Evolutionary conservation across 2,888 invertebrate species (phyloP).

Genomic region (Caenorhabditis sp.): DNA sequence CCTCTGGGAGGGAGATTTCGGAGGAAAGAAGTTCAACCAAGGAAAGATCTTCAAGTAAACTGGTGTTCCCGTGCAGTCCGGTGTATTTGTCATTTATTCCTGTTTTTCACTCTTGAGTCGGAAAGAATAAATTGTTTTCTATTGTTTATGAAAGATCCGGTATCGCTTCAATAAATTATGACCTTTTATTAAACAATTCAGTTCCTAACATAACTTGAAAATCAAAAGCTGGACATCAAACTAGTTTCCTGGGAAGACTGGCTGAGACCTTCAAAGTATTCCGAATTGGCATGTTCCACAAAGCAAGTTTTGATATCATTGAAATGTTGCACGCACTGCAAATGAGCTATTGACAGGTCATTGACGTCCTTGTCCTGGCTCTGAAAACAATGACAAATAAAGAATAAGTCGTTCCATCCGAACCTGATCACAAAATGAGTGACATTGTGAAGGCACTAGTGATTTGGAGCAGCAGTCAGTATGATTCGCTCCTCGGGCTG

Average conservation of each 20-base stretch:
- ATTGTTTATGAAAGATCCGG: constrained; percentile 57
- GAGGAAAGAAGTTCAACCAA: constrained; percentile 95
- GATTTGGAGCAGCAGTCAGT: constrained; percentile 65
- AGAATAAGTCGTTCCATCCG: background rate
- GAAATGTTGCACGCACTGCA: constrained; percentile 69
- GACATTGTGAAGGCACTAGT: constrained; percentile 56
- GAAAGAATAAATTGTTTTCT: constrained; percentile 65
- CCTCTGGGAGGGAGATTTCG: constrained; percentile 87
- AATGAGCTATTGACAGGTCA: constrained; percentile 60
- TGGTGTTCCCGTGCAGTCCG: constrained; percentile 34
- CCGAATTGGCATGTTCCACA: constrained; percentile 64
- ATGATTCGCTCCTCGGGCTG: constrained; percentile 69
- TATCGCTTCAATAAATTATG: constrained; percentile 64
- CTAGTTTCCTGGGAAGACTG: constrained; percentile 46
- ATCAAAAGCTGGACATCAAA: constrained; percentile 14
- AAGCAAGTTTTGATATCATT: constrained; percentile 72
- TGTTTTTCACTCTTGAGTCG: constrained; percentile 59
- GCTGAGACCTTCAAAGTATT: constrained; percentile 63
- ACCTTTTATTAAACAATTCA: background rate
- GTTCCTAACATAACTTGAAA: background rate
- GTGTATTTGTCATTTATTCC: constrained; percentile 58
- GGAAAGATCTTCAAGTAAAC: constrained; percentile 97
- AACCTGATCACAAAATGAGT: constrained; percentile 71
- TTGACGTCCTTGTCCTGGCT: constrained; percentile 47
- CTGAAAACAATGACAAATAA: constrained; percentile 34